Evolutionary conservation across 2,888 invertebrate genomes (phyloP), one percentile per base, ranked within the genome.

Genomic region (Sesia bembeciformis): DNA sequence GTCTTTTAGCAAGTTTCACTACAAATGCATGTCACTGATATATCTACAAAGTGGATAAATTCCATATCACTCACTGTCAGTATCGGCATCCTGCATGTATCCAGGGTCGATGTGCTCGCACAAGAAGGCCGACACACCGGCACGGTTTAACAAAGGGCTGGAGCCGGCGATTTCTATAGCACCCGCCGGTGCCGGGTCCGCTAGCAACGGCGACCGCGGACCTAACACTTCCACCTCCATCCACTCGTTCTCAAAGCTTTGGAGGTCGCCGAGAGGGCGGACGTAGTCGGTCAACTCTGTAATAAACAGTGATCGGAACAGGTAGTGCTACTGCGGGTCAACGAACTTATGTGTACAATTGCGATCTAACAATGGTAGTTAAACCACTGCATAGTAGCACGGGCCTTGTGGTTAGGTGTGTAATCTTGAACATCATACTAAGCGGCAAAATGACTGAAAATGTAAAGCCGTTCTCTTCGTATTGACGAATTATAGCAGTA

Each of bases 161-260:
- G 72, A 70, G 40, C 86, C 83, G 0, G 77, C 73, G 42, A 90
- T 75, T 67, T 84, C 77, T 60, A 86, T 73, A 1, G 59, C 50
- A 0, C 81, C 84, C 4, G 60, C 54, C n/a, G 40, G 40, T 23
- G n/a, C 58, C 39, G 83, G 77, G 0, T 65, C 61, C 0, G 81
- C 64, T 0, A 81, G 60, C 62, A 91, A 82, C 60, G 91, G 76
- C 55, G 91, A 80, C 60, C 92, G 72, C 0, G 93, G 91, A 0
- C 93, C 90, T 58, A 91, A 83, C 39, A 96, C 92, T 76, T 96
- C 96, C 0, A 97, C 94, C 78, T 97, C 97, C 83, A 97, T 92
- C 96, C 96, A 97, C 73, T 97, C 97, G 74, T 96, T 96, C 74
- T 96, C 95, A 74, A 97, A 97, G 64, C 94, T 93, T 74, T 93